Evolutionary conservation across 2,888 invertebrate species (phyloP).

Genomic region (Dichetophora obliterata): DNA sequence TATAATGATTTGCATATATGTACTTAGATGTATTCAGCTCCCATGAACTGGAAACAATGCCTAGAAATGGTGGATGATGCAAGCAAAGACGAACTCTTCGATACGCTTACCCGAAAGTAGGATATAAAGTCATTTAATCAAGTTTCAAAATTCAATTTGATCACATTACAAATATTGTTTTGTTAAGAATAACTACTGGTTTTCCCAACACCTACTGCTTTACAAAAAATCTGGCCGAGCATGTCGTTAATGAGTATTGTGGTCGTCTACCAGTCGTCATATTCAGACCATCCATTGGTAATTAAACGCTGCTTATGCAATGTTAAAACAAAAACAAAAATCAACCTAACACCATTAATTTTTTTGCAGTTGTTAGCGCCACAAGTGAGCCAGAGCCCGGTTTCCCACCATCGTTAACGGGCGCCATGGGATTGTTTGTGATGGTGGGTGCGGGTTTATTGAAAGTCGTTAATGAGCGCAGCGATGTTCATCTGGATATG

Average conservation of each 20-base stretch:
- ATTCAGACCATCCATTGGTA: constrained; percentile 88
- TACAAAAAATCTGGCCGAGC: constrained; percentile 89
- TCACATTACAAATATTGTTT: not conserved
- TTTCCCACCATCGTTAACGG: constrained; percentile 56
- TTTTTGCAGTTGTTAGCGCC: constrained; percentile 53
- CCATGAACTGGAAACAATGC: constrained; percentile 60
- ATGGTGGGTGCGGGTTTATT: constrained; percentile 58
- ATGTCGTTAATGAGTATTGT: constrained; percentile 79
- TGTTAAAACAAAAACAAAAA: not conserved
- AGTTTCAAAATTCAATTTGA: not conserved
- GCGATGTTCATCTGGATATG: constrained; percentile 51
- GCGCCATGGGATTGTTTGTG: constrained; percentile 60
- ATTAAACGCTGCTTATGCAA: not conserved
- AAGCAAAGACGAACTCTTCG: constrained; percentile 43
- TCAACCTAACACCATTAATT: not conserved
- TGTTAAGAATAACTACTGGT: constrained; percentile 56
- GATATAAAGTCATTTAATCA: constrained; percentile 15
- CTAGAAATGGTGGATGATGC: constrained; percentile 55
- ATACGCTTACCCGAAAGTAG: constrained; percentile 60
- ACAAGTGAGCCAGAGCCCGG: constrained; percentile 59
- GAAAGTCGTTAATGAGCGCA: constrained; percentile 53
- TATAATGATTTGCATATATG: too few species aligned
- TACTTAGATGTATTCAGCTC: too few species aligned
- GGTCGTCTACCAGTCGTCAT: constrained; percentile 80
- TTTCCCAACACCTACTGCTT: constrained; percentile 92